These are phyloP conservation scores for Octopus sinensis DNA, from an alignment of 1,140 invertebrate species.

Conservation along the genomic window DNA sequence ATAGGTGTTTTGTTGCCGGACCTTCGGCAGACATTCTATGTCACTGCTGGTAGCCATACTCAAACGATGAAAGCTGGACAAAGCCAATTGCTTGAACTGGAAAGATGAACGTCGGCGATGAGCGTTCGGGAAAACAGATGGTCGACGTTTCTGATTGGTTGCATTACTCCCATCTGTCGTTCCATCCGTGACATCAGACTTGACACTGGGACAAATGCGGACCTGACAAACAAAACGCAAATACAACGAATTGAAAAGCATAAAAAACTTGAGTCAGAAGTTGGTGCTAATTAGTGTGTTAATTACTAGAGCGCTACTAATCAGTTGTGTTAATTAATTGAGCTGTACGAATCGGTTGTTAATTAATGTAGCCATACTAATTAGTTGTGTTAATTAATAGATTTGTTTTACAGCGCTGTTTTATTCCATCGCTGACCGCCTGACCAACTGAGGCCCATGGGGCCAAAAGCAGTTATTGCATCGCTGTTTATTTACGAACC, in stretches of 20 bases:
- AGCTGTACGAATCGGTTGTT: no score
- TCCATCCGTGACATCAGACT: background rate
- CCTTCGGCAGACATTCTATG: background rate
- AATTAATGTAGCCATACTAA: no score
- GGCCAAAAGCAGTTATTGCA: no score
- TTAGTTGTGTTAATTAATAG: no score
- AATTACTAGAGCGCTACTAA: no score
- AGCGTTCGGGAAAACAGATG: background rate
- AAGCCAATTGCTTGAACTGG: background rate
- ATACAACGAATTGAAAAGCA: background rate
- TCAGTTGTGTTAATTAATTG: no score
- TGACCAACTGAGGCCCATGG: no score
- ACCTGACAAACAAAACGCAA: background rate
- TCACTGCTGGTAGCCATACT: background rate
- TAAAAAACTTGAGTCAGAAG: no score
- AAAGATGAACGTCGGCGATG: background rate
- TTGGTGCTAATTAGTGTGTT: no score
- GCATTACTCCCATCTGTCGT: background rate
- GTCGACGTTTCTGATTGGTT: background rate
- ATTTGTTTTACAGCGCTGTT: no score
- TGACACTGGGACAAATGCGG: slow-evolving; percentile 3
- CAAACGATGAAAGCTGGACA: background rate
- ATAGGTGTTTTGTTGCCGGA: background rate
- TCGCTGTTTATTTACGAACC: no score
- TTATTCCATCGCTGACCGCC: no score